phyloP scores from a whole-genome alignment of 2,888 invertebrate genomes.

The Fissipunctia ypsillon region DNA sequence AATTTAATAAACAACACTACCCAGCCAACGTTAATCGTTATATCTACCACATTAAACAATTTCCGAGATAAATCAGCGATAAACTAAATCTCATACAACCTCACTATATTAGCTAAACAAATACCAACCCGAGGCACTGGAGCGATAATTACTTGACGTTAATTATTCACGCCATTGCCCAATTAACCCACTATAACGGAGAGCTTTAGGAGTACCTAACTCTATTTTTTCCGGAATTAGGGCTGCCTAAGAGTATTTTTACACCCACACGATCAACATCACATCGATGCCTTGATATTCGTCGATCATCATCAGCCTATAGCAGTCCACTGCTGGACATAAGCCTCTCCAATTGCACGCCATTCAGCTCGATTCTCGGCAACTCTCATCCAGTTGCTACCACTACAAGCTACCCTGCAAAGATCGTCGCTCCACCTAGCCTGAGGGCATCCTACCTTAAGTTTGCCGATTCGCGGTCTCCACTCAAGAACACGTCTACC shows the following conservation, averaged over 20 bases:
- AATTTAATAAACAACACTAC: too few relatives aligned
- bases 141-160: constrained; percentile 45
- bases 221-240: constrained; percentile 31
- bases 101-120: constrained; percentile 22
- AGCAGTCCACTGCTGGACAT: too few relatives aligned
- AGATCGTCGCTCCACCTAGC: too few relatives aligned
- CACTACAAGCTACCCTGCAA: too few relatives aligned
- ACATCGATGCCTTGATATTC: background rate
- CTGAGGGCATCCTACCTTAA: too few relatives aligned
- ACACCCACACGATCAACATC: background rate
- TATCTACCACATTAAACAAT: background rate
- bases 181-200: constrained; percentile 54
- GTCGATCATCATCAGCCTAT: too few relatives aligned
- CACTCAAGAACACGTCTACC: too few relatives aligned
- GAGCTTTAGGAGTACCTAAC: constrained; percentile 18
- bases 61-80: constrained; percentile 10
- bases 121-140: constrained; percentile 20
- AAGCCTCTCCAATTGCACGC: too few relatives aligned
- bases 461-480: too few relatives aligned
- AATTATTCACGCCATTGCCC: constrained; percentile 60
- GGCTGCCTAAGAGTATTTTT: constrained; percentile 15
- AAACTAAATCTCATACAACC: constrained; percentile 22
- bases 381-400: too few relatives aligned
- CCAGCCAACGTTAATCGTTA: background rate
- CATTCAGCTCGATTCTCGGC: too few relatives aligned